Base-by-base conservation (phyloP, 2,888 invertebrate species). In the Argynnis bischoffii region DNA sequence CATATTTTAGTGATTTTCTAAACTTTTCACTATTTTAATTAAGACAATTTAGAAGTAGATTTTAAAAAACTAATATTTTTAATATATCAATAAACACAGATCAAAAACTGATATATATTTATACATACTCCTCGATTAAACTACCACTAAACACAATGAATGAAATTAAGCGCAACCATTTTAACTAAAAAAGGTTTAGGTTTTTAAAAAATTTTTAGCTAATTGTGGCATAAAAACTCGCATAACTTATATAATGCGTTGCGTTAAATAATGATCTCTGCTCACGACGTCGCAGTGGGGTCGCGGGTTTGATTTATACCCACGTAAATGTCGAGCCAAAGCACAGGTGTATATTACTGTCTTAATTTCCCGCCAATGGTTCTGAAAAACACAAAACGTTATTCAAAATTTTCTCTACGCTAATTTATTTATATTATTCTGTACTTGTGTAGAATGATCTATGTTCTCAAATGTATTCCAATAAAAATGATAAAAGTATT, bases 251-350 rank as follows among this genome's bases (percentile, higher is more conserved):
- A 66, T 66, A 54, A 70, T 72, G 64, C 70, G 47, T 70, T 68
- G 59, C 64, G 66, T 56, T 74, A 70, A 73, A 72, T 81, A 81
- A 84, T 80, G 81, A 81, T 80, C 74, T 77, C 84, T 84, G 84
- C 67, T 67, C 66, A 64, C 78, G 84, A 83, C 78, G 70, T 67
- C 77, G 74, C 70, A 70, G 74, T 74, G 74, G 73, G 75, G 77
- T 71, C 75, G 76, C 74, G 63, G 72, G 63, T 67, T 63, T 83
- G 81, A 83, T 84, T 83, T 83, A 84, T 79, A 72, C 70, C 65
- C 74, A 59, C 72, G 74, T 71, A 74, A 75, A 71, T 71, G 76
- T 72, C 69, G 63, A 66, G 72, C 69, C 76, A 72, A 76, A 68
- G 72, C 76, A 75, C 82, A 82, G 80, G 82, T 76, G 74, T 72